These are phyloP conservation scores for Drosophila eugracilis DNA, from an alignment of 1,140 invertebrate species.

Conservation along the genomic window DNA sequence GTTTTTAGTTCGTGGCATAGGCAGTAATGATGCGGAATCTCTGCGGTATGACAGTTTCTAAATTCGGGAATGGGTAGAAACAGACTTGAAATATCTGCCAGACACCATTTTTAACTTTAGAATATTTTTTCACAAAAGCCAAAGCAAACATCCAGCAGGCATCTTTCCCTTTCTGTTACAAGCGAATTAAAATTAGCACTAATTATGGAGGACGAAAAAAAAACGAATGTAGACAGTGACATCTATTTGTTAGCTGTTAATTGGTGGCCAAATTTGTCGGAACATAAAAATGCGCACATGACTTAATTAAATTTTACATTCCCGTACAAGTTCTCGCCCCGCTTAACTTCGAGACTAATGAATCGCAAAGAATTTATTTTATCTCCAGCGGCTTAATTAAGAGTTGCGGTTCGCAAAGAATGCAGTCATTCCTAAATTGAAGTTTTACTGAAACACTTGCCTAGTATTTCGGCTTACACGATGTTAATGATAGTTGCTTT, in stretches of 20 bases:
- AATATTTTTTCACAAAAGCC: not conserved
- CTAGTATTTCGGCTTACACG: conserved; percentile 48
- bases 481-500: conserved; percentile 40
- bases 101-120: too few relatives aligned
- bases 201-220: conserved; percentile 24
- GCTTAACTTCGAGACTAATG: conserved; percentile 39
- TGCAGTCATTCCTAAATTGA: conserved; percentile 60
- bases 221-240: conserved; percentile 44
- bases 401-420: conserved; percentile 42
- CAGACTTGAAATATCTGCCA: too few relatives aligned
- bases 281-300: conserved; percentile 52
- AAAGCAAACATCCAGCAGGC: too few relatives aligned
- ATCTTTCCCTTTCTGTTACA: conserved; percentile 40
- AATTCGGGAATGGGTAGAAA: conserved; percentile 89
- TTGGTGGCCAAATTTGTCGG: conserved; percentile 62
- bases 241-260: conserved; percentile 80
- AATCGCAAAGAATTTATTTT: conserved; percentile 57
- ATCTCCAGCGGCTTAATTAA: conserved; percentile 65
- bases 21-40: conserved; percentile 38
- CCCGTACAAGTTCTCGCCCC: conserved; percentile 13
- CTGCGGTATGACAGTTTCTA: conserved; percentile 89
- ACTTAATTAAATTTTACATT: conserved; percentile 73
- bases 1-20: conserved; percentile 19
- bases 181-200: conserved; percentile 47
- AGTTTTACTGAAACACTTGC: conserved; percentile 33